Conservation (phyloP, 2,113 vertebrate species). For the Lagenorhynchus albirostris region DNA sequence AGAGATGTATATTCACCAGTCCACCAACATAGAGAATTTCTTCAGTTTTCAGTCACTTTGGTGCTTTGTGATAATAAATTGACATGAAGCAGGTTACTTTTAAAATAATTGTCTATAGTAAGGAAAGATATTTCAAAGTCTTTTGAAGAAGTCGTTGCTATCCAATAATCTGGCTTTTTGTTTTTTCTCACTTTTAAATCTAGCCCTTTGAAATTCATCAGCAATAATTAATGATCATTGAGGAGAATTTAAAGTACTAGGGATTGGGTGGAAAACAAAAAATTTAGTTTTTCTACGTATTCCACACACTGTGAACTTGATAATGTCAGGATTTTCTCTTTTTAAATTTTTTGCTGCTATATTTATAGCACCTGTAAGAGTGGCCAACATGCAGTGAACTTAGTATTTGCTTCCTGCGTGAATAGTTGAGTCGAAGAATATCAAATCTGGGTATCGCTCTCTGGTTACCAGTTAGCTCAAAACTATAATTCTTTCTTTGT, state of each 20-base stretch:
- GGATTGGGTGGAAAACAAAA: neutral
- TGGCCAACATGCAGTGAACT: neutral
- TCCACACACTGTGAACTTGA: neutral
- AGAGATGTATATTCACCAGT: neutral
- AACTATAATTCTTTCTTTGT: neutral
- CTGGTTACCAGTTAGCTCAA: neutral
- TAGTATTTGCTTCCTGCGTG: neutral
- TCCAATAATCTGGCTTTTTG: neutral
- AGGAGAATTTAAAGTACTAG: neutral
- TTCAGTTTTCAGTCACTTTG: neutral
- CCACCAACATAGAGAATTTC: neutral
- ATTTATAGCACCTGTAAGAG: neutral
- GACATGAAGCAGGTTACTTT: neutral
- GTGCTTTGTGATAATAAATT: neutral
- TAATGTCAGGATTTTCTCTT: neutral
- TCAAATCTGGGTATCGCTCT: neutral
- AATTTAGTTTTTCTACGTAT: neutral
- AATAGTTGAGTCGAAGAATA: neutral
- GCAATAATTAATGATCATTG: neutral
- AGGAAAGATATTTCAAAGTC: neutral
- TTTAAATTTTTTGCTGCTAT: neutral
- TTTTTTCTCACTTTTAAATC: neutral
- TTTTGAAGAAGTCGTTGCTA: neutral
- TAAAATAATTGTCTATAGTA: neutral
- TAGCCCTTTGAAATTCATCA: neutral